These are phyloP conservation scores for Setophaga coronata DNA, from an alignment of 2,113 vertebrate species.

Conservation along the genomic window DNA sequence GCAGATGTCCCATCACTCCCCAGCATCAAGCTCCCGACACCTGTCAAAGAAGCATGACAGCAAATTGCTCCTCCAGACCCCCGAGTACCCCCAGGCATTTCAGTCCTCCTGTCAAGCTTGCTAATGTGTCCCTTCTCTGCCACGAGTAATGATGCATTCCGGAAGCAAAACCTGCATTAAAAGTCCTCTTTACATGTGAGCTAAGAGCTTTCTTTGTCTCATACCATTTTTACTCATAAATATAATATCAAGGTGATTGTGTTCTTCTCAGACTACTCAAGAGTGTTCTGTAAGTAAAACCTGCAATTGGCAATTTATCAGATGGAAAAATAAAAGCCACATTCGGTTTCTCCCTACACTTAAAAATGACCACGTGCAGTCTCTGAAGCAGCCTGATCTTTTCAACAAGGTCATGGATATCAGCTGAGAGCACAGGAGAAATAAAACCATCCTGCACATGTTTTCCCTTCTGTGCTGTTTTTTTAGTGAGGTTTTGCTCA, in stretches of 20 bases:
- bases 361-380: slow-evolving; percentile 29
- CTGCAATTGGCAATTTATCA: slow-evolving; percentile 44
- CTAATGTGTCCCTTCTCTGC: background rate
- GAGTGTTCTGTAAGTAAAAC: slow-evolving; percentile 51
- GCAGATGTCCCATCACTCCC: background rate
- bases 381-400: slow-evolving; percentile 16
- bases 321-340: slow-evolving; percentile 54
- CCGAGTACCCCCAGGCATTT: background rate
- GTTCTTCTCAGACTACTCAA: slow-evolving; percentile 46
- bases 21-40: background rate
- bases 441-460: slow-evolving; percentile 29
- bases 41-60: background rate
- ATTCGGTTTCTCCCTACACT: background rate
- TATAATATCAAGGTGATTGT: slow-evolving; percentile 46
- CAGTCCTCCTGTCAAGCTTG: background rate
- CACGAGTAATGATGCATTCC: background rate
- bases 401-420: slow-evolving; percentile 48
- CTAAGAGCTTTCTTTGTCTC: slow-evolving; percentile 40
- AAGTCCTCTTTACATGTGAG: slow-evolving; percentile 6
- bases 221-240: slow-evolving; percentile 59
- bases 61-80: background rate
- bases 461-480: slow-evolving; percentile 54
- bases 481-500: slow-evolving; percentile 68
- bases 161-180: slow-evolving; percentile 42
- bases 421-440: background rate